A percentile compares a stretch with the other conserved stretches of the same genome.
Conservation (phyloP, 2,113 vertebrate species). For the Nannospalax galili region DNA sequence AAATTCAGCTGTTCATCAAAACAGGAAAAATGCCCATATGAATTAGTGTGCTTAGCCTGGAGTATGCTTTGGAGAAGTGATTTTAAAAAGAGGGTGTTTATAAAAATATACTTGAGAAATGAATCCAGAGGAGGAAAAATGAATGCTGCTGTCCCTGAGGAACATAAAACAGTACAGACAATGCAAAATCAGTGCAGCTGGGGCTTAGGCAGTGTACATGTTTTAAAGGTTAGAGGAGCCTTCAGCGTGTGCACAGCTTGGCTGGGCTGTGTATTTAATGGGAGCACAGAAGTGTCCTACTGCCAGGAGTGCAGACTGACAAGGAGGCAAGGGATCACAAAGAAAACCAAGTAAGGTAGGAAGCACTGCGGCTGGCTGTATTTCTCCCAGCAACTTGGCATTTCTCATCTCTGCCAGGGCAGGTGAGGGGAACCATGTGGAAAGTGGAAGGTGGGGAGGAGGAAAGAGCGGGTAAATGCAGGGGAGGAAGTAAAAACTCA, state of each 20-base stretch:
- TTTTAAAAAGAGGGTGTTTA: constrained; percentile 47
- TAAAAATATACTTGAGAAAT: constrained; percentile 47
- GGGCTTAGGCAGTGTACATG: neutral
- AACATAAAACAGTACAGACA: neutral
- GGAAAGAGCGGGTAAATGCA: neutral
- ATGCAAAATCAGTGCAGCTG: neutral
- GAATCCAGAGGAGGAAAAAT: neutral
- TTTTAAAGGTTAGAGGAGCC: neutral
- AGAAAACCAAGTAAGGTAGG: neutral
- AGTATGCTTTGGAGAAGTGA: neutral
- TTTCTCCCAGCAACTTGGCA: neutral
- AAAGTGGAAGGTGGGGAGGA: neutral
- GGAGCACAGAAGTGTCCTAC: neutral
- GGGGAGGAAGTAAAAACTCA: neutral
- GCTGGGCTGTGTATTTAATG: neutral
- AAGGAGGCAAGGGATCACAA: neutral
- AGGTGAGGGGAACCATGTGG: neutral
- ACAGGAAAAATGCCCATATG: neutral
- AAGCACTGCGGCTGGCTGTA: neutral
- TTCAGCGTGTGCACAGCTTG: neutral
- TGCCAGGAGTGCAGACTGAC: neutral
- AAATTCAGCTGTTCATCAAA: constrained; percentile 41
- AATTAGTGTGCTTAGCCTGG: neutral
- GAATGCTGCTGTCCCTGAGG: neutral
- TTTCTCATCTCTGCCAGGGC: neutral